These are phyloP conservation scores for Malacosoma neustria DNA, from an alignment of 2,888 invertebrate species.

Conservation along the genomic window DNA sequence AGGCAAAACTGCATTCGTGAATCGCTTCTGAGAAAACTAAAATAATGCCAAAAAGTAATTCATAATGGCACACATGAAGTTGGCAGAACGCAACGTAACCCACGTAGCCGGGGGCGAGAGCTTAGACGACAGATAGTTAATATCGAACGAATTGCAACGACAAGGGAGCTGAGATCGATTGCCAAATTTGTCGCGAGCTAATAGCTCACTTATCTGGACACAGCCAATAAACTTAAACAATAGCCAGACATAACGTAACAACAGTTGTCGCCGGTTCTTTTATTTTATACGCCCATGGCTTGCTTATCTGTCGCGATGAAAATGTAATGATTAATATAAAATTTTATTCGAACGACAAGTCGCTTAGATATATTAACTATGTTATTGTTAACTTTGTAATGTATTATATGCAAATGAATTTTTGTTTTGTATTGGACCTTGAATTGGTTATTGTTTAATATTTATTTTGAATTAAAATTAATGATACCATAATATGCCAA, in stretches of 20 bases:
- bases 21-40: too few relatives aligned
- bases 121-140: slow-evolving; percentile 19
- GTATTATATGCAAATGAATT: too few relatives aligned
- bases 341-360: background rate
- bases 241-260: slow-evolving; percentile 21
- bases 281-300: background rate
- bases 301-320: background rate
- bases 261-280: slow-evolving; percentile 17
- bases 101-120: slow-evolving; percentile 10
- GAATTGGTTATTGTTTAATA: too few relatives aligned
- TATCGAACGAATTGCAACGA: slow-evolving; percentile 15
- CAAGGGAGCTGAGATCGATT: slow-evolving; percentile 18
- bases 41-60: too few relatives aligned
- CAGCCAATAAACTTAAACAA: slow-evolving; percentile 32
- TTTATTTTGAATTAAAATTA: too few relatives aligned
- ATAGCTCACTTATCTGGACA: slow-evolving; percentile 31
- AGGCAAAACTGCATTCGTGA: too few relatives aligned
- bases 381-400: too few relatives aligned
- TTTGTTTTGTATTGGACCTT: too few relatives aligned
- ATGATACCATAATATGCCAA: too few relatives aligned
- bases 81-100: background rate
- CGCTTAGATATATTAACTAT: background rate
- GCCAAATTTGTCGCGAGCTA: slow-evolving; percentile 27
- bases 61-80: background rate
- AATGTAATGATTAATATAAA: background rate